Evolutionary conservation across 2,113 vertebrate species (phyloP), one percentile per base, ranked within the genome.

Genomic region (Aythya baeri): DNA sequence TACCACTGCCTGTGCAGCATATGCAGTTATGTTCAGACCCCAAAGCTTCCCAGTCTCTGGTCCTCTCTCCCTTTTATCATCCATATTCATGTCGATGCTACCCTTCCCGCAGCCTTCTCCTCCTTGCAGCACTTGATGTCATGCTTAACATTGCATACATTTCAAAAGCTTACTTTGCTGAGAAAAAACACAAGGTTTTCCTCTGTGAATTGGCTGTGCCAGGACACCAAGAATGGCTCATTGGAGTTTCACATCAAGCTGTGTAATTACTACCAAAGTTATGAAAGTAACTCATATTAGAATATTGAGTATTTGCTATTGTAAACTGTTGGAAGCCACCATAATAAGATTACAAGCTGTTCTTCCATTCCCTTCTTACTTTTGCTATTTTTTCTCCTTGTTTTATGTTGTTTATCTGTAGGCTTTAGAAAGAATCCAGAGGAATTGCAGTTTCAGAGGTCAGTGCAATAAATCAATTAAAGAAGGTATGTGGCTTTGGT

Each of bases 1-100:
- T 2, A 22, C 5, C 13, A 3, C 13, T 29, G 1, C 14, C 10
- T 8, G 31, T 7, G 31, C 32, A 46, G 17, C 0, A 0, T 4
- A 6, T 26, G 26, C 1, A 7, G 27, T 25, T 3, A 5, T 3
- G 3, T 2, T 36, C 32, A 23, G 34, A 31, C 2, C 26, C 7
- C 14, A 3, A 59, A 52, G 1, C 14, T n/a, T 27, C 59, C 11
- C 11, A 32, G 21, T 2, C 7, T 54, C 27, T 6, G 2, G 0
- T 8, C 31, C 13, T 31, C 23, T 41, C 9, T 88, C 29, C 5
- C 11, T 59, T 88, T 77, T 27, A 8, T 23, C 57, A n/a, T 18
- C 36, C 65, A 14, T 44, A 25, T 22, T 41, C 61, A 3, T 0
- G 2, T 15, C 49, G 34, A 4, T 5, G 1, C 22, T 18, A 26